Percentiles rank a stretch among this genome's conserved stretches.
Conservation (phyloP, 2,797 vertebrate genomes). For the Darevskia mixta region DNA sequence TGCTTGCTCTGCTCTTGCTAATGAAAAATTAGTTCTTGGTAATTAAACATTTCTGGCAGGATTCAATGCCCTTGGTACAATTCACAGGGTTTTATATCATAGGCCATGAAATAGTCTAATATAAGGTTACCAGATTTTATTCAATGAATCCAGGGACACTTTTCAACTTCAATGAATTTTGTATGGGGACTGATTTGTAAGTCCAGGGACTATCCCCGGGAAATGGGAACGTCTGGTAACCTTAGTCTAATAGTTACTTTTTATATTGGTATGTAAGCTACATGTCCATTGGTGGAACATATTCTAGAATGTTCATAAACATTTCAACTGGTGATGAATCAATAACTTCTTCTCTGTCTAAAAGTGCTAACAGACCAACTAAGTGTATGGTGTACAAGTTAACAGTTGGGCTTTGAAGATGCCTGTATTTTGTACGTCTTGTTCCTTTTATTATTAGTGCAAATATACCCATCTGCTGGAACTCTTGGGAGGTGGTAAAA, state of each 20-base stretch:
- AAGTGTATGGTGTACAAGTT: no score
- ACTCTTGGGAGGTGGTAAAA: constrained; percentile 51
- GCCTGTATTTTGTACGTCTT: not conserved
- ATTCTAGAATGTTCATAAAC: not conserved
- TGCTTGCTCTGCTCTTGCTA: not conserved
- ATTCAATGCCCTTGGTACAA: not conserved
- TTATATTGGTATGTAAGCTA: not conserved
- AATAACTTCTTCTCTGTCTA: not conserved
- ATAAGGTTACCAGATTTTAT: no score
- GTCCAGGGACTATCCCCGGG: no score
- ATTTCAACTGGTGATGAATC: not conserved
- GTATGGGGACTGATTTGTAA: no score
- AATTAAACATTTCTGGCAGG: not conserved
- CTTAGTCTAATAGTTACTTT: no score
- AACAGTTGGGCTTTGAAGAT: not conserved
- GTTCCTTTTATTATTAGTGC: constrained; percentile 31
- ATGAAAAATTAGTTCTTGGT: constrained; percentile 11
- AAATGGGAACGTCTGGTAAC: no score
- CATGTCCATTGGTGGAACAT: not conserved
- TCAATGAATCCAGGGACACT: no score
- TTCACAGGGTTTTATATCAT: not conserved
- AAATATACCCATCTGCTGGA: constrained; percentile 43
- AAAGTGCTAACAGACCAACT: not conserved
- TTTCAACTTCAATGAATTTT: no score
- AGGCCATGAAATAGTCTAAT: not conserved